A percentile compares a stretch with the other conserved stretches of the same genome.
These are phyloP conservation scores for Callipepla squamata DNA, from an alignment of 2,113 vertebrate genomes.

Conservation along the genomic window DNA sequence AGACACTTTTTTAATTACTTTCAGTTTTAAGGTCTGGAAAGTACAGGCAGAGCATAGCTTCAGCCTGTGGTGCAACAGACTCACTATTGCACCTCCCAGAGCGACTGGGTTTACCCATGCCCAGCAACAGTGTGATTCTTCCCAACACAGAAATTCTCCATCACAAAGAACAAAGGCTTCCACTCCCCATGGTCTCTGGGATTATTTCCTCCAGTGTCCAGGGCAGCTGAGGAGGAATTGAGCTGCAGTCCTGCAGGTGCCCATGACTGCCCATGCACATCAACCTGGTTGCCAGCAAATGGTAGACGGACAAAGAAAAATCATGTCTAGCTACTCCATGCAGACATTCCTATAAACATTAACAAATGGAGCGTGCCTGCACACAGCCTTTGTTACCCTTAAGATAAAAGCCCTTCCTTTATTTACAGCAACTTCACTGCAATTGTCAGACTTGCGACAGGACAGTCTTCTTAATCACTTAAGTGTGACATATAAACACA, in stretches of 20 bases:
- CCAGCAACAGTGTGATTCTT: accelerated
- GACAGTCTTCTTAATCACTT: not conserved
- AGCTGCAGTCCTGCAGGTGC: not conserved
- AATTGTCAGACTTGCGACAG: not conserved
- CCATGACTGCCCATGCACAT: accelerated
- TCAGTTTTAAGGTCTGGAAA: not conserved
- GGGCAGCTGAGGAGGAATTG: not conserved
- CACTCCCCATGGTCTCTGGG: not conserved
- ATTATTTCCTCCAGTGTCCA: not conserved
- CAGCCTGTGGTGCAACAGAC: not conserved
- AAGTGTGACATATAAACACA: not conserved
- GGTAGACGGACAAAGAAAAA: not conserved
- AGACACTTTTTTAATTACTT: not conserved
- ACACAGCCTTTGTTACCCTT: not conserved
- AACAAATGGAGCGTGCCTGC: not conserved
- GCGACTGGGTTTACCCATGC: not conserved
- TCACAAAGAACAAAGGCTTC: not conserved
- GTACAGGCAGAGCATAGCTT: not conserved
- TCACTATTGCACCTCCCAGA: not conserved
- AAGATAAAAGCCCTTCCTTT: not conserved
- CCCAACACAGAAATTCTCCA: not conserved
- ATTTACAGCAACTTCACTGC: not conserved
- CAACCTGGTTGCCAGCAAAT: not conserved
- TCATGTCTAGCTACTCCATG: not conserved
- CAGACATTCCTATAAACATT: not conserved